phyloP scores from a whole-genome alignment of 23 tunicate genomes.

The Trididemnum miniatum region DNA sequence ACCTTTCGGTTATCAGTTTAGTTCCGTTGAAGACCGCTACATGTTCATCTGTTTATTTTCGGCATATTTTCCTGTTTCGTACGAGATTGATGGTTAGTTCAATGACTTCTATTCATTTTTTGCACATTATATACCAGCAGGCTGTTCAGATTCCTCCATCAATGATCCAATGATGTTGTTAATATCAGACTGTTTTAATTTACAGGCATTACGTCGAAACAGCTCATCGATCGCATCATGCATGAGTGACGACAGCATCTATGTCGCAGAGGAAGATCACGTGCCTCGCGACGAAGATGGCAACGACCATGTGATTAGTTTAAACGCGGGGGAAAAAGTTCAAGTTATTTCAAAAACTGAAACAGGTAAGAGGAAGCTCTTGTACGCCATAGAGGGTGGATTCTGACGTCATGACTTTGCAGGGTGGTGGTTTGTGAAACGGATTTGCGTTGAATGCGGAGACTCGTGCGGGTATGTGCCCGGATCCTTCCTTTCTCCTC shows the following conservation, averaged over 20 bases:
- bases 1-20: too few relatives aligned
- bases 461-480: slow-evolving; percentile 2
- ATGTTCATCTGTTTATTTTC: too few relatives aligned
- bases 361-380: slow-evolving; percentile 27
- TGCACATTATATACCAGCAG: too few relatives aligned
- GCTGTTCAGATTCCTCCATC: too few relatives aligned
- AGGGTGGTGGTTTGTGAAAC: slow-evolving; percentile 24
- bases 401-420: not conserved
- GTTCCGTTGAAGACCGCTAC: too few relatives aligned
- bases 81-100: too few relatives aligned
- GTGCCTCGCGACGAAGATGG: slow-evolving; percentile 31
- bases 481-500: not conserved
- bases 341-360: slow-evolving; percentile 38
- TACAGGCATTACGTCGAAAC: not conserved
- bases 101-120: too few relatives aligned
- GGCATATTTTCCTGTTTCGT: too few relatives aligned
- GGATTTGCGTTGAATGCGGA: not conserved
- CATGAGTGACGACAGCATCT: not conserved
- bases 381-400: not conserved
- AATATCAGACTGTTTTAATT: too few relatives aligned
- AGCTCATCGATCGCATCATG: not conserved
- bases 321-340: slow-evolving; percentile 34
- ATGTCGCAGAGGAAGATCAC: slow-evolving; percentile 44
- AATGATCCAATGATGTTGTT: too few relatives aligned
- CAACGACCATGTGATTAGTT: slow-evolving; percentile 36